Evolutionary conservation across 1,140 invertebrate species (phyloP).

Genomic region (Globodera rostochiensis): DNA sequence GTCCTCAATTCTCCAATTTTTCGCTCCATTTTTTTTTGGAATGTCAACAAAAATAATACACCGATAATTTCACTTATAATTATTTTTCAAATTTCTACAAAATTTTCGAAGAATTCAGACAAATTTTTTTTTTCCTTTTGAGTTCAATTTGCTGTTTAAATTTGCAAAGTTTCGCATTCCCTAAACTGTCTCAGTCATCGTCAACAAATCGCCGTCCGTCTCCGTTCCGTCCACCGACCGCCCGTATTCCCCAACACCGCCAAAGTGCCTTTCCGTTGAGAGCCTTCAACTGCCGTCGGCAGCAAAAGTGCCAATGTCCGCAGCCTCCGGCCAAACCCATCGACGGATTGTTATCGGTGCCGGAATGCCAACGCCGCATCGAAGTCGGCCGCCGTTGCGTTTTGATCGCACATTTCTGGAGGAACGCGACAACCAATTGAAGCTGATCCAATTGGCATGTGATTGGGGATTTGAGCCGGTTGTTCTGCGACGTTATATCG

Average conservation of each 20-base stretch:
- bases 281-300: neutral
- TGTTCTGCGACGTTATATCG: neutral
- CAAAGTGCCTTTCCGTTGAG: slow-evolving; percentile 6
- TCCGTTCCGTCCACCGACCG: neutral
- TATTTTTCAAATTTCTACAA: too few relatives aligned
- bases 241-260: neutral
- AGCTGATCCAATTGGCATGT: slow-evolving; percentile 30
- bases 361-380: neutral
- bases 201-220: slow-evolving; percentile 6
- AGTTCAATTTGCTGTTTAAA: neutral
- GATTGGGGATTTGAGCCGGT: neutral
- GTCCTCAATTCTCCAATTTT: neutral
- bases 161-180: neutral
- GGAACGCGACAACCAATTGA: slow-evolving; percentile 31
- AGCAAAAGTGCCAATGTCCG: neutral
- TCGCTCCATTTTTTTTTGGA: neutral
- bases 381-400: slow-evolving; percentile 15
- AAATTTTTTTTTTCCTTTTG: neutral
- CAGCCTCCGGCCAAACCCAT: neutral
- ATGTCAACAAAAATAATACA: too few relatives aligned
- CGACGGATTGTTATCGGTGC: neutral
- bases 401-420: slow-evolving; percentile 30
- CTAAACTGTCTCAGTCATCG: neutral
- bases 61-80: too few relatives aligned
- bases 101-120: neutral